Conservation (phyloP, 2,888 invertebrate genomes). For the Drosophila nigritarsus region DNA sequence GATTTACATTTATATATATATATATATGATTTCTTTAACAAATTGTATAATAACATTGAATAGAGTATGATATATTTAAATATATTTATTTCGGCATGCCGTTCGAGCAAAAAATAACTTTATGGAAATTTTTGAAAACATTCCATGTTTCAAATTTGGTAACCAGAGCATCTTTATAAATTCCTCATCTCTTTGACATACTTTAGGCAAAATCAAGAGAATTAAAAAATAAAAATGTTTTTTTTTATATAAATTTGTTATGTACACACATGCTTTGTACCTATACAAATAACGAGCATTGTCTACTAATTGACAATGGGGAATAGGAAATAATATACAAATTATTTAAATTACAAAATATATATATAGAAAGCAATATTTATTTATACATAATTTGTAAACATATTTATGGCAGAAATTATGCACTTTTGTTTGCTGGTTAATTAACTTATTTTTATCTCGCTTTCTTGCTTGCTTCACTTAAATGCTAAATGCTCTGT, state of each 20-base stretch:
- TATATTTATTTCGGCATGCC: not conserved
- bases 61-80: constrained; percentile 13
- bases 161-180: constrained; percentile 1
- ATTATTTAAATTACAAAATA: constrained; percentile 39
- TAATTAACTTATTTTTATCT: constrained; percentile 3
- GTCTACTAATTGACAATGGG: constrained; percentile 6
- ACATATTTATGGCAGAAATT: constrained; percentile 67
- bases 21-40: constrained; percentile 20
- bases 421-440: constrained; percentile 20
- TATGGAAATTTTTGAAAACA: constrained; percentile 1
- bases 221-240: not conserved
- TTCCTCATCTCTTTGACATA: not conserved
- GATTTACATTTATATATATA: constrained; percentile 4
- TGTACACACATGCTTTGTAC: constrained; percentile 12
- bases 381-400: constrained; percentile 54
- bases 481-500: constrained; percentile 66
- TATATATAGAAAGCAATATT: constrained; percentile 41
- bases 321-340: constrained; percentile 10
- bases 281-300: constrained; percentile 8
- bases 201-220: constrained; percentile 1
- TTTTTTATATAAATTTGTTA: not conserved
- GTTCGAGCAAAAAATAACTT: constrained; percentile 2
- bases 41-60: constrained; percentile 23
- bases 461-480: constrained; percentile 22
- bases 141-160: constrained; percentile 3